These are phyloP conservation scores for Cryptophagus acutangulus DNA, from an alignment of 2,888 invertebrate species.

Conservation along the genomic window DNA sequence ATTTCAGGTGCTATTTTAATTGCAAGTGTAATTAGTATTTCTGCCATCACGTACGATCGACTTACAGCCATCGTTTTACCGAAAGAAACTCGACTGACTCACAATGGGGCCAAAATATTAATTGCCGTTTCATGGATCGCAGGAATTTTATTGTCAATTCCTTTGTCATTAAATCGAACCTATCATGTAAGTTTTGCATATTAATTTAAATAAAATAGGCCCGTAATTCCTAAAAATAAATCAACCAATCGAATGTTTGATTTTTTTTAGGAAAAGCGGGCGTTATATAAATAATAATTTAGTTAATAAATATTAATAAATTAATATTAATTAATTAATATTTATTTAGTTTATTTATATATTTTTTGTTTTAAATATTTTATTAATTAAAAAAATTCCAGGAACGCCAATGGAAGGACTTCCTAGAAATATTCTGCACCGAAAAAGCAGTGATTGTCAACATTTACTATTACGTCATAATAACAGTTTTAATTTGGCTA, in stretches of 20 bases:
- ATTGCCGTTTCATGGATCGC: conserved; percentile 64
- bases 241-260: no score
- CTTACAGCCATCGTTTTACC: conserved; percentile 75
- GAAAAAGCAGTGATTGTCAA: conserved; percentile 61
- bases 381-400: no score
- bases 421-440: conserved; percentile 69
- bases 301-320: no score
- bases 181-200: conserved; percentile 51
- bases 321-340: no score
- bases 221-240: no score
- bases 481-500: conserved; percentile 71
- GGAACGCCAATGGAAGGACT: conserved; percentile 71
- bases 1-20: conserved; percentile 55
- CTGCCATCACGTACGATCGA: conserved; percentile 76
- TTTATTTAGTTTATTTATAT: no score
- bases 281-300: no score
- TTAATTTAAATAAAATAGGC: not conserved
- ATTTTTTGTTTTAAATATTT: no score
- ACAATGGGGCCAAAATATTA: conserved; percentile 59
- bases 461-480: conserved; percentile 74
- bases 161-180: conserved; percentile 59
- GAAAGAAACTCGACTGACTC: conserved; percentile 63
- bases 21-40: conserved; percentile 71
- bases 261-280: no score
- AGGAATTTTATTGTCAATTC: conserved; percentile 59